Percentiles rank a stretch among this genome's conserved stretches.
These are phyloP conservation scores for Microplitis deprimator DNA, from an alignment of 2,888 invertebrate genomes.

Conservation along the genomic window DNA sequence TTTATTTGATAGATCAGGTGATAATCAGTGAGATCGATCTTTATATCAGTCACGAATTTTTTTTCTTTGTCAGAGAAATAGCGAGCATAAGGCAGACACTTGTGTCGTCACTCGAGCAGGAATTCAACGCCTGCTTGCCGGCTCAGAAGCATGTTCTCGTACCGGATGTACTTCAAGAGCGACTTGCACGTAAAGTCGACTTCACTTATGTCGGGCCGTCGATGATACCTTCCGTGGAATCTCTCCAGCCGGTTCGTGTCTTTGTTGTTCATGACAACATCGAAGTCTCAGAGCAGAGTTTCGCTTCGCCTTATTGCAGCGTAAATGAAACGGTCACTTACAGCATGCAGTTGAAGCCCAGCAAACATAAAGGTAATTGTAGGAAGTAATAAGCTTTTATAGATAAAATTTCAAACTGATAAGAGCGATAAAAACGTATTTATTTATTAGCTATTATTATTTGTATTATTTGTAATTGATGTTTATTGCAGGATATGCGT, in stretches of 20 bases:
- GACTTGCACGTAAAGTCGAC: constrained; percentile 76
- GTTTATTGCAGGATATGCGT: constrained; percentile 74
- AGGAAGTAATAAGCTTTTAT: background rate
- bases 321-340: constrained; percentile 77
- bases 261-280: constrained; percentile 83
- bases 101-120: constrained; percentile 72
- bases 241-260: constrained; percentile 77
- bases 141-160: constrained; percentile 78
- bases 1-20: background rate
- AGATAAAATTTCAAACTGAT: background rate
- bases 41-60: constrained; percentile 5
- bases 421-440: background rate
- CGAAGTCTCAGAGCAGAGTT: constrained; percentile 79
- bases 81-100: constrained; percentile 73
- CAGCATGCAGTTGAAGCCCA: constrained; percentile 73
- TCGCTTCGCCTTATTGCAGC: constrained; percentile 75
- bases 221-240: constrained; percentile 70
- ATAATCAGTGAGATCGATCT: constrained; percentile 25
- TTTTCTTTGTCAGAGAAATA: constrained; percentile 73
- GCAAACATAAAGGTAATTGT: constrained; percentile 59
- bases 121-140: constrained; percentile 74
- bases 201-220: constrained; percentile 69
- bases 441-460: background rate
- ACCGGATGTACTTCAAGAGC: constrained; percentile 81
- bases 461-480: constrained; percentile 17